Evolutionary conservation across 2,113 vertebrate genomes (phyloP), one percentile per base, ranked within the genome.

Genomic region (Condylura cristata): DNA sequence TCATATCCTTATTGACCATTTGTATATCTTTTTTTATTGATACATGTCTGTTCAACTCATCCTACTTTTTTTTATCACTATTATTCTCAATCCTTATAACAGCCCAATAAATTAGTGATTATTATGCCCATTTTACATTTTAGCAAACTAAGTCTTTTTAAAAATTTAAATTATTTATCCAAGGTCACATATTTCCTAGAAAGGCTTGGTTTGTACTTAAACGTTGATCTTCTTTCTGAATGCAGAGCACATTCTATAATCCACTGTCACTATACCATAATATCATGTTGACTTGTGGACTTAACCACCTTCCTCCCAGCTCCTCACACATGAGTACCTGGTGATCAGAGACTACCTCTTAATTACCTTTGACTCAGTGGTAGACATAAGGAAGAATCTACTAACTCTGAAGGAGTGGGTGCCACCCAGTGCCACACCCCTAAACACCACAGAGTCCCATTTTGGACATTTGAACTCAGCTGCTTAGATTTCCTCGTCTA

Each of bases 201-300:
- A 41, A 46, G 79, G 9, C 17, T 32, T 14, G 58, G 51, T 6
- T 76, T 48, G 28, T 48, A 37, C 56, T 53, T 61, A 75, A 88
- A 41, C 34, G 30, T n/a, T 14, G 0, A 0, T 56, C 74, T 53
- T 76, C 48, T 60, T 75, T 32, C 46, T n/a, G 78, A 72, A 74
- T 11, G 14, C 30, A 24, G n/a, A 78, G 51, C 11, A n/a, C 9
- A 0, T 51, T 53, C 48, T 37, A 16, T 18, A 51, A 58, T 37
- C 5, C 1, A 8, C 30, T 28, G 0, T 71, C 6, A 16, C 4
- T 30, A 56, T 11, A 0, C 4, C 51, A 28, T 0, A 32, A 6
- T 20, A 4, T 12, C 28, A 11, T 26, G 16, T 1, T 44, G 17
- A 6, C 32, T 60, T 37, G 11, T 7, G 20, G 53, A 56, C 13